Conservation (phyloP, 1,140 invertebrate species). For the Eciton burchellii region DNA sequence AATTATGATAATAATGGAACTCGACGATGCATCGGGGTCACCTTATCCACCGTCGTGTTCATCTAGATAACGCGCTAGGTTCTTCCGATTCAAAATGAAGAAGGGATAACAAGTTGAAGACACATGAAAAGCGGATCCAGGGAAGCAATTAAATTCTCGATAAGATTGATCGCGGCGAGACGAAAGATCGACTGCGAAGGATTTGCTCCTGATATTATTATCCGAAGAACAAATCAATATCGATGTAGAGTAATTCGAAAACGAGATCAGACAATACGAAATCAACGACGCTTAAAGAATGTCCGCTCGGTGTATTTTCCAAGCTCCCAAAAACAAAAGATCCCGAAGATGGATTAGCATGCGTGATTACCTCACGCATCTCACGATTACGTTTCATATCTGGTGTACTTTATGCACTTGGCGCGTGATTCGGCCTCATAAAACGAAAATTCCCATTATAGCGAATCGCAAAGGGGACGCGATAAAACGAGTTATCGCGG, state of each 20-base stretch:
- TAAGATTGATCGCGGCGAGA: conserved; percentile 1
- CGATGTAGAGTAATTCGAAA: conserved; percentile 2
- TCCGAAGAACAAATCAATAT: not conserved
- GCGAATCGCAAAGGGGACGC: conserved; percentile 12
- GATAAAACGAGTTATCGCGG: conserved; percentile 47
- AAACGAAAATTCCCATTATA: conserved; percentile 10
- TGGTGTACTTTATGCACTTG: not conserved
- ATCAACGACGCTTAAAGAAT: too few relatives aligned
- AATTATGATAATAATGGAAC: conserved; percentile 81
- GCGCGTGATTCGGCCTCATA: conserved; percentile 28
- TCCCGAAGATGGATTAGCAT: not conserved
- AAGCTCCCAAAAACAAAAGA: not conserved
- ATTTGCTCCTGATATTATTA: not conserved
- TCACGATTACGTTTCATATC: not conserved
- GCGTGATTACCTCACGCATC: too few relatives aligned
- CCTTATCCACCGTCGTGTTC: conserved; percentile 74
- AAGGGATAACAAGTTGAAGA: not conserved
- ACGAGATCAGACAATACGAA: not conserved
- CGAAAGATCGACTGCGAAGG: not conserved
- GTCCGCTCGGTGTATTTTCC: too few relatives aligned
- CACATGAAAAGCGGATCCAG: not conserved
- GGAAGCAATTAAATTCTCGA: not conserved
- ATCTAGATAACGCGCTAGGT: not conserved
- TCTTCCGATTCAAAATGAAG: conserved; percentile 28
- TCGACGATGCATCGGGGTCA: conserved; percentile 45